phyloP scores from a whole-genome alignment of 2,888 invertebrate genomes.

The Melipona bicolor region DNA sequence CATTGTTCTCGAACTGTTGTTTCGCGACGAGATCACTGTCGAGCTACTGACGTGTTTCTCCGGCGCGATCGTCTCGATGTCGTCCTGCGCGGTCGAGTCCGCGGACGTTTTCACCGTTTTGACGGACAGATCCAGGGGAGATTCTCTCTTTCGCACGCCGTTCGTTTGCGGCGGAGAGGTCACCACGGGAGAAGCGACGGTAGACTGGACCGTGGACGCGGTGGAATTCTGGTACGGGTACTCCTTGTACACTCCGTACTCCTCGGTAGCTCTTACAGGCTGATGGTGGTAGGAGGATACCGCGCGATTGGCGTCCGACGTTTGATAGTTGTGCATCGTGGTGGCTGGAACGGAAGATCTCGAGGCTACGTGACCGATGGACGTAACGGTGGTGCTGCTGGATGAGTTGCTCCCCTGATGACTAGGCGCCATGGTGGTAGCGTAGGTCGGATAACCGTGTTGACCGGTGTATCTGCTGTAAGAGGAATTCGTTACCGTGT shows the following conservation, averaged over 20 bases:
- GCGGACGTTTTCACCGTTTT: constrained; percentile 95
- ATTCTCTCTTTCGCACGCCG: constrained; percentile 87
- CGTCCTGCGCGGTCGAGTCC: constrained; percentile 92
- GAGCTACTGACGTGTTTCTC: constrained; percentile 75
- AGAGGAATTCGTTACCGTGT: constrained; percentile 79
- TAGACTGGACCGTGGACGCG: constrained; percentile 46
- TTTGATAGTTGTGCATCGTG: constrained; percentile 66
- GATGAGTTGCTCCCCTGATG: constrained; percentile 77
- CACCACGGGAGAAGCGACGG: constrained; percentile 49
- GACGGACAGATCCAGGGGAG: constrained; percentile 94
- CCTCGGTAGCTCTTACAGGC: constrained; percentile 59
- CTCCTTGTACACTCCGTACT: constrained; percentile 73
- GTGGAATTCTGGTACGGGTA: constrained; percentile 72
- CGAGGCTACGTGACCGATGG: constrained; percentile 68
- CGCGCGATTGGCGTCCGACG: constrained; percentile 69
- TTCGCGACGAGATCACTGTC: constrained; percentile 66
- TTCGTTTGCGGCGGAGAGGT: constrained; percentile 73
- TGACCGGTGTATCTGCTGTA: constrained; percentile 73
- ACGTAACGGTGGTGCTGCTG: constrained; percentile 78
- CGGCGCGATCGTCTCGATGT: constrained; percentile 84
- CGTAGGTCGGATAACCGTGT: constrained; percentile 73
- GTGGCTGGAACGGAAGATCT: constrained; percentile 71
- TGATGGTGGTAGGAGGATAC: constrained; percentile 63
- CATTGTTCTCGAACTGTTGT: constrained; percentile 69
- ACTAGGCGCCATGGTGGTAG: constrained; percentile 80